Conservation (phyloP, 2,888 invertebrate genomes). For the Seira sanloemensis region DNA sequence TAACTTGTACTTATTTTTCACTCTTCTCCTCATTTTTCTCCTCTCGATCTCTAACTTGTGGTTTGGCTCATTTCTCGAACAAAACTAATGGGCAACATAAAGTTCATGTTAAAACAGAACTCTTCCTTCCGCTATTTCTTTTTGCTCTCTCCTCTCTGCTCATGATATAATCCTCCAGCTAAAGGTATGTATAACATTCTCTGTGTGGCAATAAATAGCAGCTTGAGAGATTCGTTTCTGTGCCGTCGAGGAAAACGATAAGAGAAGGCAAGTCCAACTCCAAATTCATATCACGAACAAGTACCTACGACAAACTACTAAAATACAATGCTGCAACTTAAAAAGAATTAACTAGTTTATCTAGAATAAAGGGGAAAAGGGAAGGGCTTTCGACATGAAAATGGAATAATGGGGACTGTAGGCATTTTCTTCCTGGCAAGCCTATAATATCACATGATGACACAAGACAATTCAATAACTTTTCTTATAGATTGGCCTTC, state of each 20-base stretch:
- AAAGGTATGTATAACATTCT: too few relatives aligned
- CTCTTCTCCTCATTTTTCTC: too few relatives aligned
- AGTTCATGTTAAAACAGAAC: conserved; percentile 43
- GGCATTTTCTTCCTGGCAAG: conserved; percentile 6
- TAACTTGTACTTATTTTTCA: not conserved
- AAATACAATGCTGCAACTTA: not conserved
- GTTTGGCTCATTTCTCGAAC: conserved; percentile 35
- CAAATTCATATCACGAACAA: not conserved
- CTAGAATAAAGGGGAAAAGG: not conserved
- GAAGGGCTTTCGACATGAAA: not conserved
- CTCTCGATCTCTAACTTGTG: conserved; percentile 19
- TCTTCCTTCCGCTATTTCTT: conserved; percentile 41
- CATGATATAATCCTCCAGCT: not conserved
- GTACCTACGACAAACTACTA: not conserved
- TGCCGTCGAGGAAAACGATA: not conserved
- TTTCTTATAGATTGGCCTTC: conserved; percentile 24
- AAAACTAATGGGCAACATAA: conserved; percentile 38
- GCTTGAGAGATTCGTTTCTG: conserved; percentile 2
- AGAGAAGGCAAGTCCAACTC: not conserved
- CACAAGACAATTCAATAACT: conserved; percentile 36
- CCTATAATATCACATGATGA: conserved; percentile 21
- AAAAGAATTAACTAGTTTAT: conserved; percentile 4
- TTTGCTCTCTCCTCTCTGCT: conserved; percentile 6
- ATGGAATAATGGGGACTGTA: conserved; percentile 21
- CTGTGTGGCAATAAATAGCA: conserved; percentile 16